Conservation (phyloP, 2,888 invertebrate genomes). For the Cheilosia variabilis region DNA sequence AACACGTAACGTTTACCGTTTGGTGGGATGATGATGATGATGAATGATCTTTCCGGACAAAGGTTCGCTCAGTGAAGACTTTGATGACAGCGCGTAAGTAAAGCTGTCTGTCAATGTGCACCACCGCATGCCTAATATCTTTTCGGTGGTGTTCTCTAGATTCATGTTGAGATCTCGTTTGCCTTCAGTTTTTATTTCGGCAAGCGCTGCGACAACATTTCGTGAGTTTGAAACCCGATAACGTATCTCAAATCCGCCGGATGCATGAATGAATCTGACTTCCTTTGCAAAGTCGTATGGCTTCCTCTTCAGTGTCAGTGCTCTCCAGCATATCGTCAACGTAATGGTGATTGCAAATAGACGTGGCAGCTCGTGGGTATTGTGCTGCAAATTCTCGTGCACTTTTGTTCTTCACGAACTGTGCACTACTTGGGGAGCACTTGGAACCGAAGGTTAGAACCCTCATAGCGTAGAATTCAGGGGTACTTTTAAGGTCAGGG, state of each 20-base stretch:
- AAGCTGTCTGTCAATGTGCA: constrained; percentile 7
- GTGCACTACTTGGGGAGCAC: constrained; percentile 5
- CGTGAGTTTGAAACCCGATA: background rate
- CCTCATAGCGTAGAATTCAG: background rate
- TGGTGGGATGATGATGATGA: constrained; percentile 16
- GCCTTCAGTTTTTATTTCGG: background rate
- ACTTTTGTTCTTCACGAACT: constrained; percentile 35
- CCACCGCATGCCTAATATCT: constrained; percentile 26
- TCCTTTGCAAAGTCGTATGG: background rate
- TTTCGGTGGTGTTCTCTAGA: background rate
- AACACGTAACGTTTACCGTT: constrained; percentile 3
- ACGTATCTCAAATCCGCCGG: too few species aligned
- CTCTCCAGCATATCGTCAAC: background rate
- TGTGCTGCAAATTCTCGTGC: constrained; percentile 28
- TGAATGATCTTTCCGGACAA: background rate
- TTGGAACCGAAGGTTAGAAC: background rate
- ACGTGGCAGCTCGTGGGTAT: background rate
- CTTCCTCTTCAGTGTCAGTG: too few species aligned
- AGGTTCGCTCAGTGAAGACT: background rate
- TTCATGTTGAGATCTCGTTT: background rate
- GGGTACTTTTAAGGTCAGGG: background rate
- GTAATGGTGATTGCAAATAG: background rate
- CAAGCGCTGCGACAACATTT: background rate
- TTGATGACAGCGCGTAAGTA: background rate
- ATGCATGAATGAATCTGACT: background rate